Evolutionary conservation across 2,888 invertebrate species (phyloP), one percentile per base, ranked within the genome.

Genomic region (Bombylius major): DNA sequence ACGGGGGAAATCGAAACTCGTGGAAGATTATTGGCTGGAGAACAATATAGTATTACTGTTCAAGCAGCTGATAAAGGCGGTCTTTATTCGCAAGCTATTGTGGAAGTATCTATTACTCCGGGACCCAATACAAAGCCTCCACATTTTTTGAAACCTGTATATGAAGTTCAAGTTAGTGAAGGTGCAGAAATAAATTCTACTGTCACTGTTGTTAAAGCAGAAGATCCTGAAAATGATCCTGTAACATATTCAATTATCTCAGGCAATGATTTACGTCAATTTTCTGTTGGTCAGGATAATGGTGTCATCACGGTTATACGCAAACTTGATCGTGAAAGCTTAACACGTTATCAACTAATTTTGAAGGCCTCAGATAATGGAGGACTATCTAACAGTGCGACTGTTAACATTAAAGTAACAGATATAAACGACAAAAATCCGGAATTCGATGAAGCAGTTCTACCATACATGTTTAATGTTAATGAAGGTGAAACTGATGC

Each of bases 381-480:
- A 3, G 88, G 86, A 49, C 72, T 92, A 45, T 82, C 86, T 0
- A 88, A 86, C 64, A 89, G 87, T 3, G 86, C 89, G 0, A 89
- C 88, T 0, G 87, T 93, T 0, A 90, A 91, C 65, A 87, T 94
- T 56, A 87, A 86, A 68, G 89, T 94, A 3, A 89, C 90, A 0
- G 94, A 94, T 65, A 89, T 92, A 59, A 93, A 93, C 68, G 93
- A 94, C 67, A 90, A 92, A 66, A 92, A 91, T 70, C 93, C 93
- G 0, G 88, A 87, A 67, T 94, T 93, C 66, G 82, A 87, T n/a
- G 80, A 81, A 54, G 67, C 69, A 1, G 81, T 79, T 31, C 78
- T 87, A 60, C 88, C 89, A 0, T 93, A 93, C 65, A 76, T 81
- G 47, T 93, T 93, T 71, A 76, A 80, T n/a, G 86, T 90, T 0